Conservation (phyloP, 2,113 vertebrate genomes). For the Oxyura jamaicensis region DNA sequence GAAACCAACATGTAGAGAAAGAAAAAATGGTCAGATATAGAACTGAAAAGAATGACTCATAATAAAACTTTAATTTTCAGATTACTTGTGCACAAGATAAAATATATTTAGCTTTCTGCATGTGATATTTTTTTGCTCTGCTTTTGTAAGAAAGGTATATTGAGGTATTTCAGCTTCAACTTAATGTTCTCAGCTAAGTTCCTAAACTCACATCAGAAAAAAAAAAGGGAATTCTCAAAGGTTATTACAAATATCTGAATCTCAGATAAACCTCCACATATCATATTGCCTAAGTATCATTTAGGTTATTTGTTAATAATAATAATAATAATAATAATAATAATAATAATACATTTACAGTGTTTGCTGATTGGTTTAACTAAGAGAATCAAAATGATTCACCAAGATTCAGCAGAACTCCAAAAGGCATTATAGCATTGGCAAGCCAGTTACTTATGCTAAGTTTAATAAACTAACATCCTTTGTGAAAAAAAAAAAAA, state of each 20-base stretch:
- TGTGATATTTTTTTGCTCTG: neutral
- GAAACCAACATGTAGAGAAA: neutral
- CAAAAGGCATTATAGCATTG: neutral
- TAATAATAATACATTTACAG: fast-evolving
- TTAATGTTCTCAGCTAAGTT: neutral
- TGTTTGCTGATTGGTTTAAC: neutral
- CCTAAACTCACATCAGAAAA: neutral
- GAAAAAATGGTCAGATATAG: neutral
- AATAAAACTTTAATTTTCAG: neutral
- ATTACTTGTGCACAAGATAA: neutral
- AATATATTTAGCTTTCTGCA: neutral
- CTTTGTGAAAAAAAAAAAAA: neutral
- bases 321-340: too few species aligned
- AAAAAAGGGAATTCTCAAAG: neutral
- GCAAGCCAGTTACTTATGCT: neutral
- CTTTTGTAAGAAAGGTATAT: neutral
- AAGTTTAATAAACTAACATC: neutral
- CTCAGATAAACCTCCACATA: neutral
- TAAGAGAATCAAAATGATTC: neutral
- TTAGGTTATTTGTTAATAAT: neutral
- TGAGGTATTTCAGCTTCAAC: neutral
- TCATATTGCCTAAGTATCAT: neutral
- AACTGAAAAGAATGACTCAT: neutral
- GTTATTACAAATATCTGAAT: neutral
- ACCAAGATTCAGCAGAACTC: neutral